Evolutionary conservation across 2,888 invertebrate species (phyloP), one percentile per base, ranked within the genome.

Genomic region (Aproaerema taeniolella): DNA sequence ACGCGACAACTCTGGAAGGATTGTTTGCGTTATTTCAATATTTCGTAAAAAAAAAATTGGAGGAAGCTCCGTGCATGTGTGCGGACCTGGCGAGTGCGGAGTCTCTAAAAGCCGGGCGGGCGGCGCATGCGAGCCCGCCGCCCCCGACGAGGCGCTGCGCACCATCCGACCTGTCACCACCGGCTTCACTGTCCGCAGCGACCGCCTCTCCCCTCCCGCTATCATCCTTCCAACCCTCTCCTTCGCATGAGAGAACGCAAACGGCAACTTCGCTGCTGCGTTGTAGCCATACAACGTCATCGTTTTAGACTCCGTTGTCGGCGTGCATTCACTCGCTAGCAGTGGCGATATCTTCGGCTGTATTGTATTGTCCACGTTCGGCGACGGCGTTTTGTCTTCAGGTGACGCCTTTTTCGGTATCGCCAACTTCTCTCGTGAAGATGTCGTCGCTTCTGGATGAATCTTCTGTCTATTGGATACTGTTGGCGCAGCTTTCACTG

Each of bases 211-310:
- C 58, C n/a, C n/a, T 14, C 61, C 61, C 38, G 64, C 52, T 16
- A 30, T 39, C 24, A 41, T 29, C 49, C 52, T 30, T 45, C n/a
- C n/a, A n/a, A n/a, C n/a, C n/a, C n/a, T n/a, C n/a, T n/a, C n/a
- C 50, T 59, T 59, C 40, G 71, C 73, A 61, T 87, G 87, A 4
- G 82, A 81, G 58, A 87, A 87, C 56, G 83, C 78, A 58, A 86
- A 87, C 33, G 87, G 87, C 42, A 87, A 64, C 56, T 74, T 73
- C 45, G 87, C 87, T 7, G 85, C 85, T 40, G 85, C 85, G 60
- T 86, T 87, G 76, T 87, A 87, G 8, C 87, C 87, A 54, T 87
- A 87, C 58, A 80, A 54, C 57, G 85, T 85, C 86, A 86, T 83
- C 44, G 83, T 76, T 31, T 69, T 65, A 36, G 77, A 58, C 47